Percentiles rank a stretch among this genome's conserved stretches.
These are phyloP conservation scores for Cyprinodon variegatus DNA, from an alignment of 2,113 vertebrate genomes.

Conservation along the genomic window DNA sequence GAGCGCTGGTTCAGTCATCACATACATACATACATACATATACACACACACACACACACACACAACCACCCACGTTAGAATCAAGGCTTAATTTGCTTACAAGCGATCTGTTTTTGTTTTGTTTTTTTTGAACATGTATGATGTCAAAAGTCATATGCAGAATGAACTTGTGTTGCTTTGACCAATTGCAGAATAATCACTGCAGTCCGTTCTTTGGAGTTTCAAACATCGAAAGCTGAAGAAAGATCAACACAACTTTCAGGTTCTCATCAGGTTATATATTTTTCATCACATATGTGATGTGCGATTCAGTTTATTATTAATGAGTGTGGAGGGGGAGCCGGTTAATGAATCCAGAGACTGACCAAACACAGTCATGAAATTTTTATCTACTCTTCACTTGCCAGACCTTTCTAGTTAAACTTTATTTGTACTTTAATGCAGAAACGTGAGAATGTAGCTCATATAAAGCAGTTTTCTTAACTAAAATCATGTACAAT, in stretches of 20 bases:
- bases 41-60: slow-evolving; percentile 14
- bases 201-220: slow-evolving; percentile 13
- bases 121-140: neutral
- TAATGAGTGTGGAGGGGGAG: slow-evolving; percentile 41
- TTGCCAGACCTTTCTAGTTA: slow-evolving; percentile 41
- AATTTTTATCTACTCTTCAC: slow-evolving; percentile 34
- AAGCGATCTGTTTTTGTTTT: neutral
- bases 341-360: slow-evolving; percentile 42
- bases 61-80: slow-evolving; percentile 18
- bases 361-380: slow-evolving; percentile 42
- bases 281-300: slow-evolving; percentile 71
- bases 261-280: slow-evolving; percentile 59
- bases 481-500: neutral
- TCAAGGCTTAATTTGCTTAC: slow-evolving; percentile 13
- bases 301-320: slow-evolving; percentile 65
- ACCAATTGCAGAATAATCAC: slow-evolving; percentile 16
- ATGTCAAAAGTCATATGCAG: slow-evolving; percentile 3
- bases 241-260: slow-evolving; percentile 50
- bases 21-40: neutral
- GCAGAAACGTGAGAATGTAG: neutral
- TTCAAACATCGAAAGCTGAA: slow-evolving; percentile 31
- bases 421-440: slow-evolving; percentile 47
- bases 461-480: neutral
- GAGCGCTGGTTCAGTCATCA: slow-evolving; percentile 10
- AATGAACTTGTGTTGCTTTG: neutral